phyloP scores from a whole-genome alignment of 2,888 invertebrate genomes.

The Aproaerema taeniolella region DNA sequence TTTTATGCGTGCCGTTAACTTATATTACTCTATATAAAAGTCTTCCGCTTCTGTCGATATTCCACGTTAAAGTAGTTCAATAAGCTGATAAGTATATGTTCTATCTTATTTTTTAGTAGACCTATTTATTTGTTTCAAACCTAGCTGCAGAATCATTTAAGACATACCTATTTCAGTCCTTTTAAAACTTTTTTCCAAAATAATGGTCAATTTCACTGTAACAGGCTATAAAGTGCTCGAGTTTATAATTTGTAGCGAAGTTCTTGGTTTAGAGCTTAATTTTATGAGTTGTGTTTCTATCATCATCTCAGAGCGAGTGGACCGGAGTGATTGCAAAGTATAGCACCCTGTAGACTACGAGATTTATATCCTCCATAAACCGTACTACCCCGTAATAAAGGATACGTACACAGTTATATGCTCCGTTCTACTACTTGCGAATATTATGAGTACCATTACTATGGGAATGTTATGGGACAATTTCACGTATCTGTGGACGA shows the following conservation, averaged over 20 bases:
- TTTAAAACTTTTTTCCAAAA: no score
- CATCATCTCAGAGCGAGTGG: slow-evolving; percentile 23
- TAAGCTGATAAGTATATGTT: slow-evolving; percentile 18
- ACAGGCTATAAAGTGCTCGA: background rate
- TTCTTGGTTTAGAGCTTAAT: slow-evolving; percentile 4
- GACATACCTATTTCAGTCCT: no score
- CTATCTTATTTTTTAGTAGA: no score
- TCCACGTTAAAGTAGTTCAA: slow-evolving; percentile 33
- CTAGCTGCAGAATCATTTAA: no score
- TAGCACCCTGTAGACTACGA: slow-evolving; percentile 44
- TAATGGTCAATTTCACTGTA: no score
- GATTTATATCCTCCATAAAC: slow-evolving; percentile 65
- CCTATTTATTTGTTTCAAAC: no score
- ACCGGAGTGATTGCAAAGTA: slow-evolving; percentile 38
- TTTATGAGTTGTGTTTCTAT: slow-evolving; percentile 18
- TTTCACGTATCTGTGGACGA: no score
- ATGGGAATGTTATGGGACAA: no score
- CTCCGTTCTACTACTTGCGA: no score
- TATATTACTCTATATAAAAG: slow-evolving; percentile 59
- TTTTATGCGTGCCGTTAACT: slow-evolving; percentile 58
- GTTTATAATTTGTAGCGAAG: slow-evolving; percentile 4
- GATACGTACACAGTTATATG: slow-evolving; percentile 36
- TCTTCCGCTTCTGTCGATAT: slow-evolving; percentile 46
- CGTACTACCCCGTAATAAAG: slow-evolving; percentile 62
- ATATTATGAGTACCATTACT: no score